Conservation (phyloP, 2,888 invertebrate genomes). For the Tachina fera region DNA sequence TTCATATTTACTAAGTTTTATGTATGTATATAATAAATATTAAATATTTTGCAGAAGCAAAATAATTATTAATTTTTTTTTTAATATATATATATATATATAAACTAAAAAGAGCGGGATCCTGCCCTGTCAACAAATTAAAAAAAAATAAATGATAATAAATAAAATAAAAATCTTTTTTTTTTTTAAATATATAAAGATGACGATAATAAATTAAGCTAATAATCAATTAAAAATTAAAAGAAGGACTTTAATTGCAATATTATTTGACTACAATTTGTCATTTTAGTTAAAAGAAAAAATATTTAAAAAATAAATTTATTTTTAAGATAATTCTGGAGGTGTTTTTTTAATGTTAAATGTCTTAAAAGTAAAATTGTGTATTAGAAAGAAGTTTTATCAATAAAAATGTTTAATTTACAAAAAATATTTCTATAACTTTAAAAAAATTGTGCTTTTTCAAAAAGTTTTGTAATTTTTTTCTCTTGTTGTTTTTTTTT, state of each 20-base stretch:
- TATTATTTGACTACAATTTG: slow-evolving; percentile 72
- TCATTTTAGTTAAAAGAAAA: slow-evolving; percentile 69
- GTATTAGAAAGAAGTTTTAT: slow-evolving; percentile 17
- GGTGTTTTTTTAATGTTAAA: slow-evolving; percentile 39
- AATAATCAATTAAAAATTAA: slow-evolving; percentile 44
- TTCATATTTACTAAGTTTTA: slow-evolving; percentile 61
- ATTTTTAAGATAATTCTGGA: slow-evolving; percentile 38
- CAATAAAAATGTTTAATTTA: slow-evolving; percentile 25
- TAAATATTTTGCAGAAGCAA: slow-evolving; percentile 63
- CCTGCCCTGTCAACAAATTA: slow-evolving; percentile 80
- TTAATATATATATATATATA: slow-evolving; percentile 23
- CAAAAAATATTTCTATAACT: slow-evolving; percentile 39
- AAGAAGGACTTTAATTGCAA: slow-evolving; percentile 53
- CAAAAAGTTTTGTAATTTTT: slow-evolving; percentile 42
- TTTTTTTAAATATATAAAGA: slow-evolving; percentile 17
- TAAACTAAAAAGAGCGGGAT: slow-evolving; percentile 76
- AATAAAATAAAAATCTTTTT: slow-evolving; percentile 53
- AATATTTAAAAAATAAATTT: background rate
- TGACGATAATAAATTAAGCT: slow-evolving; percentile 67
- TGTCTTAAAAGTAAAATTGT: slow-evolving; percentile 66
- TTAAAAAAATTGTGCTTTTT: slow-evolving; percentile 65
- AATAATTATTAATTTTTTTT: slow-evolving; percentile 52
- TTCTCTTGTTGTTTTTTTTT: slow-evolving; percentile 12
- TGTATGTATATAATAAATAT: slow-evolving; percentile 63
- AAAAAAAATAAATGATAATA: slow-evolving; percentile 66